Conservation (phyloP, 64 coral and sea anemone genomes). For the Orbicella faveolata region DNA sequence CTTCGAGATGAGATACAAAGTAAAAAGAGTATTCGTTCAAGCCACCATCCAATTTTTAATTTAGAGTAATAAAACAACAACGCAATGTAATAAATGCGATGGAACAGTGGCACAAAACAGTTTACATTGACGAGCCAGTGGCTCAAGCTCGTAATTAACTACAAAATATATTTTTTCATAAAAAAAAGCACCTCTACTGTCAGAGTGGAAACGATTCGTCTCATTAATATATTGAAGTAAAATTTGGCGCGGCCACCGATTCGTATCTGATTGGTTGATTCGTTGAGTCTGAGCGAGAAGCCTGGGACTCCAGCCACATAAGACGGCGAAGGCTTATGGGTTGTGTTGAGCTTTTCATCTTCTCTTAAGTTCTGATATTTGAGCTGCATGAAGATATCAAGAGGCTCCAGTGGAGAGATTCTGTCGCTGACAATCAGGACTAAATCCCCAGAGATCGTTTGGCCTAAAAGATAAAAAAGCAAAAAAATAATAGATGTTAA, state of each 20-base stretch:
- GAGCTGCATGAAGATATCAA: conserved; percentile 62
- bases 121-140: not conserved
- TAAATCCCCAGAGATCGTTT: conserved; percentile 55
- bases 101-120: not conserved
- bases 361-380: conserved; percentile 42
- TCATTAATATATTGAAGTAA: conserved; percentile 53
- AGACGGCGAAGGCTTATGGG: conserved; percentile 56
- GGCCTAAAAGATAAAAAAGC: conserved; percentile 3
- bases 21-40: too few relatives aligned
- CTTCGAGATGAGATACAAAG: too few relatives aligned
- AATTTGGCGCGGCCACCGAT: conserved; percentile 65
- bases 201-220: conserved; percentile 61
- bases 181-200: conserved; percentile 46
- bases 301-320: conserved; percentile 73
- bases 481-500: not conserved
- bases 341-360: conserved; percentile 44
- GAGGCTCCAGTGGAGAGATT: conserved; percentile 69
- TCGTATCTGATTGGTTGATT: conserved; percentile 51
- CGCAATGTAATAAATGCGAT: too few relatives aligned
- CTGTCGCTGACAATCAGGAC: conserved; percentile 47
- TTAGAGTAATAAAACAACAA: too few relatives aligned
- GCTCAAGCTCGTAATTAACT: too few relatives aligned
- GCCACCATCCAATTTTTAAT: too few relatives aligned
- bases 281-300: conserved; percentile 56
- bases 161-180: too few relatives aligned